Evolutionary conservation across 2,888 invertebrate species (phyloP).

Genomic region (Cryptocephalus primarius): DNA sequence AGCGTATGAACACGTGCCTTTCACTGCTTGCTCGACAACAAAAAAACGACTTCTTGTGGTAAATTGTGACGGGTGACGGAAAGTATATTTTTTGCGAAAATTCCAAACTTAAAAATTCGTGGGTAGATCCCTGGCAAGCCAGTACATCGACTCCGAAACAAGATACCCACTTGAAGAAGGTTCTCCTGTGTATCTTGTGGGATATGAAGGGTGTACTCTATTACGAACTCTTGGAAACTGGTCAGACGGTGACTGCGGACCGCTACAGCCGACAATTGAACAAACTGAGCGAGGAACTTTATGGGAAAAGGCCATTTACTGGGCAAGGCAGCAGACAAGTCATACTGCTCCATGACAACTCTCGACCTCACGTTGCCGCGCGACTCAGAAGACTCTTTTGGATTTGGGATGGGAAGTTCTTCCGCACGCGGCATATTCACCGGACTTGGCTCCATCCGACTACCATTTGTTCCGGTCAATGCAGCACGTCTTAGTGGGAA

Average conservation of each 20-base stretch:
- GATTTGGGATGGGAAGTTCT: conserved; percentile 9
- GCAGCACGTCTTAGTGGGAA: no score
- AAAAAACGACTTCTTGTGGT: conserved; percentile 2
- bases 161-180: conserved; percentile 11
- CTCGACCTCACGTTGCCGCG: conserved; percentile 11
- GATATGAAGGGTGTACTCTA: conserved; percentile 8
- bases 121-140: conserved; percentile 4
- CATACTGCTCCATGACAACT: conserved; percentile 14
- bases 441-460: conserved; percentile 14
- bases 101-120: conserved; percentile 4
- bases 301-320: conserved; percentile 2
- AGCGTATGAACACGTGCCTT: no score
- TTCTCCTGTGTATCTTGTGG: conserved; percentile 10
- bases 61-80: conserved; percentile 5
- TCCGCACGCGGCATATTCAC: conserved; percentile 12
- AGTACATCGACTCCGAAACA: conserved; percentile 11
- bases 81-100: conserved; percentile 5
- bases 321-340: conserved; percentile 10
- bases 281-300: not conserved
- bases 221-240: conserved; percentile 6
- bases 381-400: conserved; percentile 6
- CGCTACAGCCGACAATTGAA: conserved; percentile 4
- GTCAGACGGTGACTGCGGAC: conserved; percentile 1
- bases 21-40: conserved; percentile 3
- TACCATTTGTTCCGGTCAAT: conserved; percentile 8